Evolutionary conservation across 1,140 invertebrate species (phyloP).

Genomic region (Lutraria rhynchaena): DNA sequence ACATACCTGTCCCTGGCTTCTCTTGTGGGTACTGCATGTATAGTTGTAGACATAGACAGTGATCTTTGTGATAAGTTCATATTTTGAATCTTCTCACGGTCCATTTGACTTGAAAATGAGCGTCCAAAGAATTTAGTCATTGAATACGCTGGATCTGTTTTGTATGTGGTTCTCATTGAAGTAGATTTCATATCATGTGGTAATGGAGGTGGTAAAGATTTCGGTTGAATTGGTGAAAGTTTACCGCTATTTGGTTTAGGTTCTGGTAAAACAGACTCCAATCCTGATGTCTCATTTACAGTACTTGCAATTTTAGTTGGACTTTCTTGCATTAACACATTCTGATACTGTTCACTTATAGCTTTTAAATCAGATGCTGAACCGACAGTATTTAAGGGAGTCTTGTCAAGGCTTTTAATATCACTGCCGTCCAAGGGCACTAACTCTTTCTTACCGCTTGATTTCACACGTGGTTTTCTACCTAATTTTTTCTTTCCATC

Average conservation of each 20-base stretch:
- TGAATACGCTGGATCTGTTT: conserved; percentile 65
- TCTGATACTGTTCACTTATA: conserved; percentile 55
- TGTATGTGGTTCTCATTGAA: conserved; percentile 69
- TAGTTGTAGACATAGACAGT: conserved; percentile 63
- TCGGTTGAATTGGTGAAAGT: conserved; percentile 64
- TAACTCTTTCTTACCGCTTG: conserved; percentile 7
- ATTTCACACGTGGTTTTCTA: conserved; percentile 21
- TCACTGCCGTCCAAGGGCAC: conserved; percentile 31
- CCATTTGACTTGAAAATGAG: conserved; percentile 29
- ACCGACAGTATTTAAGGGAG: conserved; percentile 47
- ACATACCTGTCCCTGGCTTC: conserved; percentile 78
- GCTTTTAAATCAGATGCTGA: conserved; percentile 65
- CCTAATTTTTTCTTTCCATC: conserved; percentile 22
- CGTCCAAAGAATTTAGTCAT: conserved; percentile 55
- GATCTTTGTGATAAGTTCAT: conserved; percentile 73
- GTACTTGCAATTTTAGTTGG: not conserved
- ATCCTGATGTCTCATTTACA: not conserved
- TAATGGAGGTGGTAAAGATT: conserved; percentile 69
- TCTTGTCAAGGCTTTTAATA: not conserved
- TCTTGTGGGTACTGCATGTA: conserved; percentile 72
- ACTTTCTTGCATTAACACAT: conserved; percentile 52
- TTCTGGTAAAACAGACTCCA: conserved; percentile 44
- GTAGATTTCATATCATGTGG: conserved; percentile 66
- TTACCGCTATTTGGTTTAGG: conserved; percentile 37
- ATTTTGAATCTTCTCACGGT: conserved; percentile 36